phyloP scores from a whole-genome alignment of 2,797 vertebrate genomes.

The Myoxocephalus aenaeus region DNA sequence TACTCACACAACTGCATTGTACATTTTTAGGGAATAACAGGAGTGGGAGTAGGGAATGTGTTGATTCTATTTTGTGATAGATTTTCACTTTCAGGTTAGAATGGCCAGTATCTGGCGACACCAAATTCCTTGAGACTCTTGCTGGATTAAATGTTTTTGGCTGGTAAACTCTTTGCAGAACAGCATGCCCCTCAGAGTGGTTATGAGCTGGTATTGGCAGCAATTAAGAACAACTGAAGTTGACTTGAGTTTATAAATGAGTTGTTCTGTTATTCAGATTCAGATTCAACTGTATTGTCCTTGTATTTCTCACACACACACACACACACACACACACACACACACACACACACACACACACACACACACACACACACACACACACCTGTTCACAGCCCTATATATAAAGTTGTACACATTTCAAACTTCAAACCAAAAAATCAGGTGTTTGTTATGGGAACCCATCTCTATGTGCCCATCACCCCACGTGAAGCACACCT shows the following conservation, averaged over 20 bases:
- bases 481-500: too few relatives aligned
- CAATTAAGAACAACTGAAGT: neutral
- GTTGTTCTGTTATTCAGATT: neutral
- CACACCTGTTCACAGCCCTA: too few relatives aligned
- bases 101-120: neutral
- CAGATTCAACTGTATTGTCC: too few relatives aligned
- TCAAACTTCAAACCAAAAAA: too few relatives aligned
- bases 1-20: neutral
- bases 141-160: constrained; percentile 40
- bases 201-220: neutral
- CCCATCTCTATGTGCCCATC: too few relatives aligned
- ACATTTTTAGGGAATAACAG: neutral
- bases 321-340: too few relatives aligned
- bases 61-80: neutral
- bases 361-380: too few relatives aligned
- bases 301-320: too few relatives aligned
- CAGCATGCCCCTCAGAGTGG: neutral
- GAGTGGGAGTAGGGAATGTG: neutral
- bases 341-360: too few relatives aligned
- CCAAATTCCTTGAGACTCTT: neutral
- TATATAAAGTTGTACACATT: too few relatives aligned
- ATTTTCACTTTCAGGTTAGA: constrained; percentile 12
- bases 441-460: too few relatives aligned
- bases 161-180: constrained; percentile 5
- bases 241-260: neutral